Percentiles rank a stretch among this genome's conserved stretches.
These are phyloP conservation scores for Timandra comae DNA, from an alignment of 2,888 invertebrate genomes.

Conservation along the genomic window DNA sequence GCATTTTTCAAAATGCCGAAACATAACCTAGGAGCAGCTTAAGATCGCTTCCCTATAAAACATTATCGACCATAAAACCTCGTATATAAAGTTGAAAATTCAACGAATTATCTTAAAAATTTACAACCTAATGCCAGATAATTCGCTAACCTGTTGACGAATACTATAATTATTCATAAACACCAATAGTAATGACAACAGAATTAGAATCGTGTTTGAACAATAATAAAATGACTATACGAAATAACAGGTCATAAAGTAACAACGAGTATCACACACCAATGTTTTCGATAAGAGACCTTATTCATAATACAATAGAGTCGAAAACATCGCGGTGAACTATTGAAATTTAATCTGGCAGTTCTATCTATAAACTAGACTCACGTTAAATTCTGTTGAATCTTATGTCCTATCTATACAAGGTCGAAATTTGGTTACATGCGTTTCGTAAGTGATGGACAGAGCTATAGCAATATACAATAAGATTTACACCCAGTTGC, in stretches of 20 bases:
- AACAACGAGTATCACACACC: constrained; percentile 20
- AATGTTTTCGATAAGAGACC: constrained; percentile 21
- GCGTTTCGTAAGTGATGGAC: constrained; percentile 13
- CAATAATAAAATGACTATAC: constrained; percentile 17
- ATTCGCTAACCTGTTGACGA: constrained; percentile 28
- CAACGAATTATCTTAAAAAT: constrained; percentile 15
- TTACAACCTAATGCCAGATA: constrained; percentile 14
- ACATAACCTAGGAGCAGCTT: constrained; percentile 4
- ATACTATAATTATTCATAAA: constrained; percentile 30
- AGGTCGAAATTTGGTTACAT: constrained; percentile 18
- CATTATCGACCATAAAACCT: constrained; percentile 16
- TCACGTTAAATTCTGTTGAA: constrained; percentile 10
- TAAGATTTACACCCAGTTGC: constrained; percentile 22
- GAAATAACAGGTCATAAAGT: constrained; percentile 17
- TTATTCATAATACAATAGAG: constrained; percentile 11
- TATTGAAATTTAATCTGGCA: constrained; percentile 16
- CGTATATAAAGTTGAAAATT: constrained; percentile 18
- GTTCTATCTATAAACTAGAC: constrained; percentile 11
- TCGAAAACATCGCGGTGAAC: constrained; percentile 25
- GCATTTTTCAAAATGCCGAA: constrained; percentile 10
- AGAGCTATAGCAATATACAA: constrained; percentile 14
- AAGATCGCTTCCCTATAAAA: constrained; percentile 7
- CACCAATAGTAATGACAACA: constrained; percentile 40
- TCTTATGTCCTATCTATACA: constrained; percentile 13
- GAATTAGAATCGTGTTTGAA: constrained; percentile 17